Conservation (phyloP, 2,113 vertebrate species). For the Recurvirostra avosetta region DNA sequence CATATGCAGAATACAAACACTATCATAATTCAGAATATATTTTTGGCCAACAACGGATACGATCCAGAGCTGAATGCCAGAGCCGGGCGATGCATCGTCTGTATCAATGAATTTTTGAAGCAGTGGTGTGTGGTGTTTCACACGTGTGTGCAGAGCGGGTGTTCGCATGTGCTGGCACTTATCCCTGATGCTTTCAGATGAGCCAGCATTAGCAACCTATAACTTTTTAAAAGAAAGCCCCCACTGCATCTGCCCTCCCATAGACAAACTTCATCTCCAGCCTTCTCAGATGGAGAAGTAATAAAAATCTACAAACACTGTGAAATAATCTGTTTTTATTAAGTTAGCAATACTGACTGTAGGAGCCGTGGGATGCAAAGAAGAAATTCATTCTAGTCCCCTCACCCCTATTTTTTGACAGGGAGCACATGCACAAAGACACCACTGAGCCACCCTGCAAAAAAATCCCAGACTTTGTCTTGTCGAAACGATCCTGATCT, state of each 20-base stretch:
- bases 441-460: conserved; percentile 60
- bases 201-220: not conserved
- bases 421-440: conserved; percentile 17
- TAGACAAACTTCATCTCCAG: not conserved
- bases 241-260: not conserved
- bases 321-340: not conserved
- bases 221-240: not conserved
- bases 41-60: not conserved
- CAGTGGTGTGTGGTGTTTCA: not conserved
- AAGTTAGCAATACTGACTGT: not conserved
- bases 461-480: conserved; percentile 67
- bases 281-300: not conserved
- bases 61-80: fast-evolving
- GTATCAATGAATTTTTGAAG: not conserved
- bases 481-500: conserved; percentile 74
- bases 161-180: not conserved
- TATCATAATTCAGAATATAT: not conserved
- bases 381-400: not conserved
- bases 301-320: not conserved
- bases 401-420: not conserved
- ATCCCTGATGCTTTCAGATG: not conserved
- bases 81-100: fast-evolving
- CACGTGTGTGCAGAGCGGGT: not conserved
- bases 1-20: not conserved
- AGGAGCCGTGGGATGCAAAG: not conserved